phyloP scores from a whole-genome alignment of 1,140 invertebrate species.

The Helicoverpa armigera region DNA sequence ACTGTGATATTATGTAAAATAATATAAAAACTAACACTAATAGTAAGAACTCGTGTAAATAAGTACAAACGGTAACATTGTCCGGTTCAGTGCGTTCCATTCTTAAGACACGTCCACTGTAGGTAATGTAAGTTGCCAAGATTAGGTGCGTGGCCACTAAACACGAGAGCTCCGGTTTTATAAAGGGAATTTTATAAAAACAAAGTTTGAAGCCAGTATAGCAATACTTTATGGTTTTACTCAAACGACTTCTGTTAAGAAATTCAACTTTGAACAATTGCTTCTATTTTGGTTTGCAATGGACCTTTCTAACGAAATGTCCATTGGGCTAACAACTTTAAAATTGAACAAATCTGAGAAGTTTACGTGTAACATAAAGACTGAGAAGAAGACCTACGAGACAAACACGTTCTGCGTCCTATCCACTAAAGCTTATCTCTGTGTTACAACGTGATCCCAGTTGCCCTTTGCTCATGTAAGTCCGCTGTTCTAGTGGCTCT shows the following conservation, averaged over 20 bases:
- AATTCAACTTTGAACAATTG: too few relatives aligned
- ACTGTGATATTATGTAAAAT: constrained; percentile 22
- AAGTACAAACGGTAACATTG: constrained; percentile 76
- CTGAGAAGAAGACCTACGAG: too few relatives aligned
- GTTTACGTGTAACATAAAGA: too few relatives aligned
- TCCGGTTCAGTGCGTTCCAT: constrained; percentile 74
- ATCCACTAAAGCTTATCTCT: neutral
- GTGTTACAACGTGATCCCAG: neutral
- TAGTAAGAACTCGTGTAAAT: constrained; percentile 43
- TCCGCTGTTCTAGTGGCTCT: constrained; percentile 60
- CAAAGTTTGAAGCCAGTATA: too few relatives aligned
- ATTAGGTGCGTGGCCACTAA: constrained; percentile 71
- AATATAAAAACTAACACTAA: constrained; percentile 12
- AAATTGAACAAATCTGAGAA: too few relatives aligned
- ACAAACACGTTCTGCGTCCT: neutral
- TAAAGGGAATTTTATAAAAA: too few relatives aligned
- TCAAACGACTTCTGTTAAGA: too few relatives aligned
- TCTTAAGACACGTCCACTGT: constrained; percentile 81
- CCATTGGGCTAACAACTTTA: too few relatives aligned
- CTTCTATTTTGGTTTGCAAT: too few relatives aligned
- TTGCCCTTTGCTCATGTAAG: constrained; percentile 2
- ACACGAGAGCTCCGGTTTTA: constrained; percentile 23
- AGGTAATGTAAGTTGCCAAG: constrained; percentile 80
- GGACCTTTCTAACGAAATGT: too few relatives aligned
- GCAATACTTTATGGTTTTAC: too few relatives aligned